A percentile compares a stretch with the other conserved stretches of the same genome.
Conservation (phyloP, 1,140 invertebrate species). For the Eumeta japonica region DNA sequence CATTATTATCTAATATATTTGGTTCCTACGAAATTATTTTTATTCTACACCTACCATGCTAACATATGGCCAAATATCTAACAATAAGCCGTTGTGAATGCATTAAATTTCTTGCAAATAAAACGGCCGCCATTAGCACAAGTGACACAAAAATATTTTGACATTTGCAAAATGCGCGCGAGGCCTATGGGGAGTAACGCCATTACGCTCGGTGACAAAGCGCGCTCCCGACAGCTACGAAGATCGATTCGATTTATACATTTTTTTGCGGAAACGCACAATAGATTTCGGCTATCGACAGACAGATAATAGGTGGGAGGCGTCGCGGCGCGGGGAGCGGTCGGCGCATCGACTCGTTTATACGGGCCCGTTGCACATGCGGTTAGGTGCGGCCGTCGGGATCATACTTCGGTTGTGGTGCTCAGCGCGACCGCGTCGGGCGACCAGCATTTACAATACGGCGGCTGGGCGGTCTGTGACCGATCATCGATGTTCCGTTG, state of each 20-base stretch:
- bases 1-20: no score
- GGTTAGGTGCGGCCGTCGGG: constrained; percentile 53
- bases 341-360: constrained; percentile 36
- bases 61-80: no score
- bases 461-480: no score
- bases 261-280: constrained; percentile 42
- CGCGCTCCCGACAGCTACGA: constrained; percentile 33
- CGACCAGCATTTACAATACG: no score
- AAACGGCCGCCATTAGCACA: constrained; percentile 45
- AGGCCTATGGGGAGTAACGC: constrained; percentile 37
- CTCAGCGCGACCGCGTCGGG: no score
- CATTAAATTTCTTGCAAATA: no score
- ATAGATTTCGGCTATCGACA: constrained; percentile 45
- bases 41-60: no score
- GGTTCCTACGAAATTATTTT: no score
- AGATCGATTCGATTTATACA: constrained; percentile 51
- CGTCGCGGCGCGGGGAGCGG: constrained; percentile 28
- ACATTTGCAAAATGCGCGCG: constrained; percentile 43
- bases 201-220: constrained; percentile 23
- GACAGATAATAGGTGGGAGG: constrained; percentile 48
- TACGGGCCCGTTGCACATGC: constrained; percentile 28
- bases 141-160: constrained; percentile 54
- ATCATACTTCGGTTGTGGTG: constrained; percentile 30
- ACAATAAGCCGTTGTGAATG: no score
- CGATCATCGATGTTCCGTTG: background rate